Evolutionary conservation across 2,797 vertebrate species (phyloP).

Genomic region (Pempheris klunzingeri): DNA sequence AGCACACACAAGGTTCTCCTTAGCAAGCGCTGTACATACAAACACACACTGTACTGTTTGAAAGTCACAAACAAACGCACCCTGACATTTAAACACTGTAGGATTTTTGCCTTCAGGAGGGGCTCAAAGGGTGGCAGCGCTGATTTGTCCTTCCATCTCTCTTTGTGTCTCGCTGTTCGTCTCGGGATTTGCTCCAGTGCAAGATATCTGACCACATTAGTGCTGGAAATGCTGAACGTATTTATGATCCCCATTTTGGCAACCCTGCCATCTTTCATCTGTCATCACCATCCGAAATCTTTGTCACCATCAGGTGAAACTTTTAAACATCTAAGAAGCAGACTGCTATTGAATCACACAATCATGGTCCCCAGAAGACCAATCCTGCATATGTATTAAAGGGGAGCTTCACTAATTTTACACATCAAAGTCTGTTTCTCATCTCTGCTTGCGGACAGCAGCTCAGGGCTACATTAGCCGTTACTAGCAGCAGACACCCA

Average conservation of each 20-base stretch:
- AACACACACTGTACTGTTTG: slow-evolving; percentile 66
- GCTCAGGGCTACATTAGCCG: neutral
- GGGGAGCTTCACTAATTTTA: slow-evolving; percentile 2
- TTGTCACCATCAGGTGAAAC: neutral
- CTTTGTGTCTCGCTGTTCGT: neutral
- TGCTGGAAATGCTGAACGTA: neutral
- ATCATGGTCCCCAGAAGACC: neutral
- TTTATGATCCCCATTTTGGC: slow-evolving; percentile 5
- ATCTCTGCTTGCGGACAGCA: neutral
- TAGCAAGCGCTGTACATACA: slow-evolving; percentile 58
- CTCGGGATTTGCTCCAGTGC: neutral
- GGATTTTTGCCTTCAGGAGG: slow-evolving; percentile 24
- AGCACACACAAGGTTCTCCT: slow-evolving; percentile 71
- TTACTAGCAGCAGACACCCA: neutral
- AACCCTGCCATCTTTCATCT: neutral
- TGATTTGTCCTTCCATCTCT: neutral
- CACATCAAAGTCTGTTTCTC: slow-evolving; percentile 22
- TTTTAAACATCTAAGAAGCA: too few species aligned
- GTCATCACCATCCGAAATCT: neutral
- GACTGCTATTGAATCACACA: too few species aligned
- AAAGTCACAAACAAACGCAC: slow-evolving; percentile 74
- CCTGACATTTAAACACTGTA: slow-evolving; percentile 58
- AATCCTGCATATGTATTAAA: neutral
- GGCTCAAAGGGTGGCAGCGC: neutral
- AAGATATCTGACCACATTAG: neutral